Percentiles rank a stretch among this genome's conserved stretches.
These are phyloP conservation scores for Monodelphis domestica DNA, from an alignment of 2,797 vertebrate genomes.

Conservation along the genomic window DNA sequence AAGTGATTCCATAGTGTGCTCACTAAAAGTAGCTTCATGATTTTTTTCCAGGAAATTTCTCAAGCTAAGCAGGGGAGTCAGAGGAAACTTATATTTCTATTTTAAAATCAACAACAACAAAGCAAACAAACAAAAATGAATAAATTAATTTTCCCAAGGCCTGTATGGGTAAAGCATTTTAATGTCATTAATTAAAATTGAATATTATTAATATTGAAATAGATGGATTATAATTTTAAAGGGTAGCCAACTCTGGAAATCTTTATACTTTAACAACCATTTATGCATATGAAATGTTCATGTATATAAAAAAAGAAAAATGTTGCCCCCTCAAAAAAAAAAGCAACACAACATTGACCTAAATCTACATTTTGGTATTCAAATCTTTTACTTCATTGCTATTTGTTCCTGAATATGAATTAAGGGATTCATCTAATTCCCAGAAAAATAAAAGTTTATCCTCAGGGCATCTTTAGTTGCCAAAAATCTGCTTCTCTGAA, in stretches of 20 bases:
- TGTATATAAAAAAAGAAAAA: background rate
- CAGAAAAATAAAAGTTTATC: constrained; percentile 12
- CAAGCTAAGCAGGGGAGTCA: background rate
- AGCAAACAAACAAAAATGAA: background rate
- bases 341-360: background rate
- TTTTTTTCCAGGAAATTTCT: background rate
- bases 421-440: background rate
- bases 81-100: background rate
- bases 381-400: background rate
- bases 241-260: constrained; percentile 1
- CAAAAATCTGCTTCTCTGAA: constrained; percentile 24
- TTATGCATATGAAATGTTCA: background rate
- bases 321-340: background rate
- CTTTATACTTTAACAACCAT: background rate
- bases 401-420: constrained; percentile 26
- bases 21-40: background rate
- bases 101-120: background rate
- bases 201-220: too few species aligned
- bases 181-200: background rate
- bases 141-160: background rate
- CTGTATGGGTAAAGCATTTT: background rate
- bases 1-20: background rate
- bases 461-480: constrained; percentile 19
- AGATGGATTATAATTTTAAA: background rate
- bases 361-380: constrained; percentile 4